Evolutionary conservation across 2,113 vertebrate species (phyloP).

Genomic region (Elephantulus edwardii): DNA sequence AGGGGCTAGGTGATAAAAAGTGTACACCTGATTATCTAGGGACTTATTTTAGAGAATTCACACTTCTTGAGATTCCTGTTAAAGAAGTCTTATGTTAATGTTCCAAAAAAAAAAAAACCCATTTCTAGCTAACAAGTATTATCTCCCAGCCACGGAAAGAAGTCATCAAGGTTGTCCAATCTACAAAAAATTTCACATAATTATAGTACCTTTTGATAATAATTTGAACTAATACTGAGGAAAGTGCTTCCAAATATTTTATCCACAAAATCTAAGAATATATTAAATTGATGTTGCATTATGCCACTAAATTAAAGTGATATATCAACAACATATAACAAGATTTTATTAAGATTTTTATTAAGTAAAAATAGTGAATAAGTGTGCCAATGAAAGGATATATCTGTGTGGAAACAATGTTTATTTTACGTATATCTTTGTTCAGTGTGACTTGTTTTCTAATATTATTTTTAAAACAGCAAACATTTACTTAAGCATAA

Average conservation of each 20-base stretch:
- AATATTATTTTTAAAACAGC: not conserved
- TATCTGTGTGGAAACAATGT: not conserved
- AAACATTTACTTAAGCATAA: not conserved
- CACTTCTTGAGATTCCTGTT: not conserved
- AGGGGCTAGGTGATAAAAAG: not conserved
- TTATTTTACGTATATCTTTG: not conserved
- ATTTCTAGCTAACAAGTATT: not conserved
- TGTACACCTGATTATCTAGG: not conserved
- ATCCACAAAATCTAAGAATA: not conserved
- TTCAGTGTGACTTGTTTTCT: not conserved
- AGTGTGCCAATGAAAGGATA: not conserved
- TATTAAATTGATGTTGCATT: not conserved
- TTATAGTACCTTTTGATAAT: not conserved
- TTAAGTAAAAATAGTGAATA: not conserved
- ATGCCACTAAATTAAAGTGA: not conserved
- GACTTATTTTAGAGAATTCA: not conserved
- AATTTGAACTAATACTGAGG: not conserved
- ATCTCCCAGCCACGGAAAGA: not conserved
- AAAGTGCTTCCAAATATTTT: not conserved
- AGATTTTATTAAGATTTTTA: not conserved
- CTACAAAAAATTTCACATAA: not conserved
- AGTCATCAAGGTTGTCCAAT: no score
- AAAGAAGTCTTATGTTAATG: not conserved
- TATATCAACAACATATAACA: not conserved
- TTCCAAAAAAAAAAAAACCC: not conserved